Conservation (phyloP, 2,113 vertebrate genomes). For the Nyctibius bracteatus region DNA sequence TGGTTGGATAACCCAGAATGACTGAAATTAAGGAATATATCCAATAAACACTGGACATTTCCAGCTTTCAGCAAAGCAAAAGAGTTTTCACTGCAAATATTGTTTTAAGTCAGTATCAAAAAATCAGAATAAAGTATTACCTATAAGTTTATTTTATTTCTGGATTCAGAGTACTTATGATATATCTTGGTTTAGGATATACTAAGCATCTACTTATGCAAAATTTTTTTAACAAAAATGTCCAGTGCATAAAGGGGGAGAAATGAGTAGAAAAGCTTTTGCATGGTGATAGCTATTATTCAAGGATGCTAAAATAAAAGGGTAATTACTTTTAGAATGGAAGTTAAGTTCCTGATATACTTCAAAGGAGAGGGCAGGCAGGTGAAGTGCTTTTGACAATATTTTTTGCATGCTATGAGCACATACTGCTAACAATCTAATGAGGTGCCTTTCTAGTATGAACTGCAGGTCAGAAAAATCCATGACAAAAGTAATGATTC, state of each 20-base stretch:
- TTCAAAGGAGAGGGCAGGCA: neutral
- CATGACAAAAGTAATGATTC: slow-evolving; percentile 34
- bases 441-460: slow-evolving; percentile 1
- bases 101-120: neutral
- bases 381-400: neutral
- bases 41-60: neutral
- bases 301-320: neutral
- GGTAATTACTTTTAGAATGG: neutral
- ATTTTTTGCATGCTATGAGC: neutral
- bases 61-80: neutral
- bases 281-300: neutral
- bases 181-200: neutral
- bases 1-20: neutral
- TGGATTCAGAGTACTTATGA: neutral
- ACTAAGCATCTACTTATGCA: neutral
- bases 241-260: neutral
- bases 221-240: neutral
- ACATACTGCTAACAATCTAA: neutral
- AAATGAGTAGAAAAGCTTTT: neutral
- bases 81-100: neutral
- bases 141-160: neutral
- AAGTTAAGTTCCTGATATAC: neutral
- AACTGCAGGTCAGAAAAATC: slow-evolving; percentile 17
- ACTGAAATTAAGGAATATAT: neutral
- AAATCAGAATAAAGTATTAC: neutral